Base-by-base conservation (phyloP, 2,888 invertebrate genomes). In the Sepioteuthis lessoniana region DNA sequence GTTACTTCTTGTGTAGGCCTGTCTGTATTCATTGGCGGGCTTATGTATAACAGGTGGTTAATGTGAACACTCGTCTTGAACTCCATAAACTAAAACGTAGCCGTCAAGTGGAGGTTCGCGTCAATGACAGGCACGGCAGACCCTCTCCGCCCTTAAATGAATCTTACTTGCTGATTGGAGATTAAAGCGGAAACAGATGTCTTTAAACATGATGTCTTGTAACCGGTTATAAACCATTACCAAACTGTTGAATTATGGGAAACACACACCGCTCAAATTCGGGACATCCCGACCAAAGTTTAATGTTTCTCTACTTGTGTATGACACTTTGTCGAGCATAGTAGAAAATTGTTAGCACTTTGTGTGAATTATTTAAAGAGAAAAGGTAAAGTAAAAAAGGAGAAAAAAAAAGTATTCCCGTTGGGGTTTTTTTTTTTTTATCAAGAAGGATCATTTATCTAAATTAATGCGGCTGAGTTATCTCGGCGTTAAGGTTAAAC, bases 81-180 rank as follows among this genome's bases (percentile, higher is more conserved):
- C n/a, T 76, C 76, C 10, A 76, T 76, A 76, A n/a, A n/a, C 76
- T 76, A 76, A 35, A 76, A 76, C 76, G n/a, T 19, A 3, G 19
- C n/a, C 76, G 76, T n/a, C 76, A 76, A 76, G 76, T 76, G 76
- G 76, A 35, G n/a, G 76, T 76, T 76, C 76, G n/a, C 76, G n/a
- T 13, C 76, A 16, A n/a, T 76, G 76, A 76, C 76, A 76, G 76
- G 0, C n/a, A 16, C n/a, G 3, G 25, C n/a, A 10, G 19, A 13
- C 0, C 76, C 76, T 21, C 8, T 0, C 21, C 60, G 7, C 60
- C 60, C 21, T 31, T 31, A 35, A 2, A 76, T 76, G n/a, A 76
- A n/a, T 76, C n/a, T n/a, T n/a, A 76, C n/a, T 76, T 35, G 76
- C 1, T 2, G n/a, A 76, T 76, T 76, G n/a, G n/a, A 10, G n/a